A percentile compares a stretch with the other conserved stretches of the same genome.
phyloP scores from a whole-genome alignment of 2,888 invertebrate genomes.

The Eucera pruinosa region DNA sequence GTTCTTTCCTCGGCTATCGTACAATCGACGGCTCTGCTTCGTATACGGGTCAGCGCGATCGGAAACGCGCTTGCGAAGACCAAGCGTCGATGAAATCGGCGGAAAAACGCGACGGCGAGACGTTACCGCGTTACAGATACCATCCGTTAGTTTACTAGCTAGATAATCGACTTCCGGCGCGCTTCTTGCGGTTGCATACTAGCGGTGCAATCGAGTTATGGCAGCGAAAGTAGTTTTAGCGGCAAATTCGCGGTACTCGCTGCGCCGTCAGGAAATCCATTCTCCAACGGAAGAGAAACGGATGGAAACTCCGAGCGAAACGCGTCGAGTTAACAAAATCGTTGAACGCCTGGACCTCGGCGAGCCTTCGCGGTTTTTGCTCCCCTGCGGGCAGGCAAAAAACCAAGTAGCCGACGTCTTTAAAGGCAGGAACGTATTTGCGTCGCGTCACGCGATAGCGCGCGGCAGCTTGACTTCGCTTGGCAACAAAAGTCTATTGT shows the following conservation, averaged over 20 bases:
- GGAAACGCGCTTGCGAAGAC: neutral
- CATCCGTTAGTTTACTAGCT: slow-evolving; percentile 8
- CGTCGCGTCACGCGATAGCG: too few relatives aligned
- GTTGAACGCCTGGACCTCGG: neutral
- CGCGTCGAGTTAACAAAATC: too few relatives aligned
- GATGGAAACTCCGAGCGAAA: neutral
- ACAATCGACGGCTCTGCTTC: too few relatives aligned
- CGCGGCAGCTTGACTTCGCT: too few relatives aligned
- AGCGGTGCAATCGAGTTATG: slow-evolving; percentile 23
- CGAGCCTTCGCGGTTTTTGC: too few relatives aligned
- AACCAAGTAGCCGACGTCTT: too few relatives aligned
- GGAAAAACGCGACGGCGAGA: too few relatives aligned
- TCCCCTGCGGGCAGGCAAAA: too few relatives aligned
- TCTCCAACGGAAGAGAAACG: neutral
- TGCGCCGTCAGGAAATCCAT: neutral
- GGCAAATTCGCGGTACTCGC: slow-evolving; percentile 43
- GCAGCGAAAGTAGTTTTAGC: slow-evolving; percentile 56
- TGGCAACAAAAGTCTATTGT: too few relatives aligned
- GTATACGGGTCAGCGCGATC: too few relatives aligned
- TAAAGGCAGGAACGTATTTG: too few relatives aligned
- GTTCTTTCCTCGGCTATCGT: too few relatives aligned
- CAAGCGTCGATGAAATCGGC: neutral
- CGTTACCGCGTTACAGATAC: slow-evolving; percentile 26
- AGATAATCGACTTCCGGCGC: slow-evolving; percentile 40
- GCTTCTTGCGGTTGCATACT: slow-evolving; percentile 4